A percentile compares a stretch with the other conserved stretches of the same genome.
Conservation (phyloP, 2,888 invertebrate species). For the Andrena marginata region DNA sequence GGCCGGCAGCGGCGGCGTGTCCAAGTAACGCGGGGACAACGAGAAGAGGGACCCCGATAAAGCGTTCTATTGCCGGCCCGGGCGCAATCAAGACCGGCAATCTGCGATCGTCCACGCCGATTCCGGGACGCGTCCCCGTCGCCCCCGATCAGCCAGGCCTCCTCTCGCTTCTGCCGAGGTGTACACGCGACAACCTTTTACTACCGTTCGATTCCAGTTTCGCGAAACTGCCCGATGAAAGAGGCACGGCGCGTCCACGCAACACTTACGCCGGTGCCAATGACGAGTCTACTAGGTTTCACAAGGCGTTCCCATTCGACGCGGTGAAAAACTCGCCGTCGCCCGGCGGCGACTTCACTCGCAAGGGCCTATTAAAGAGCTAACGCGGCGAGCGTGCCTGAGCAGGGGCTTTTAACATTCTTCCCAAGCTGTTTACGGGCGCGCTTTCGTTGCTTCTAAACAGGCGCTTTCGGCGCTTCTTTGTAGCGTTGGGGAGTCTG, state of each 20-base stretch:
- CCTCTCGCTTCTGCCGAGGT: conserved; percentile 33
- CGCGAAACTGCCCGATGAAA: conserved; percentile 52
- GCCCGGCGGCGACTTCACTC: not conserved
- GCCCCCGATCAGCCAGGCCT: not conserved
- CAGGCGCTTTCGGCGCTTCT: too few relatives aligned
- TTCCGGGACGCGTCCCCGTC: conserved; percentile 8
- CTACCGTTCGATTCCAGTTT: conserved; percentile 60
- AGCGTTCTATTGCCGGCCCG: conserved; percentile 47
- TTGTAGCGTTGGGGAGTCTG: too few relatives aligned
- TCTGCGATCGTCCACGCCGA: conserved; percentile 38
- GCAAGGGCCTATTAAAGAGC: conserved; percentile 12
- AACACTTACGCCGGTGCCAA: conserved; percentile 23
- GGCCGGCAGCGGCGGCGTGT: not conserved
- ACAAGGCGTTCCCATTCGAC: conserved; percentile 40
- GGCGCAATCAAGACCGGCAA: conserved; percentile 36
- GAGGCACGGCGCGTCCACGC: conserved; percentile 18
- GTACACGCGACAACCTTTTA: conserved; percentile 47
- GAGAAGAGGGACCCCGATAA: conserved; percentile 51
- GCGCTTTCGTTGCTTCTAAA: too few relatives aligned
- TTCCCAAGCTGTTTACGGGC: too few relatives aligned
- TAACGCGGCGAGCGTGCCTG: not conserved
- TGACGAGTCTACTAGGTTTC: conserved; percentile 39
- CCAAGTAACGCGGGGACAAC: conserved; percentile 29
- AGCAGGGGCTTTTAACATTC: not conserved
- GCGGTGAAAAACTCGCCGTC: conserved; percentile 14